Conservation (phyloP, 2,888 invertebrate species). For the Drosophila mimica region DNA sequence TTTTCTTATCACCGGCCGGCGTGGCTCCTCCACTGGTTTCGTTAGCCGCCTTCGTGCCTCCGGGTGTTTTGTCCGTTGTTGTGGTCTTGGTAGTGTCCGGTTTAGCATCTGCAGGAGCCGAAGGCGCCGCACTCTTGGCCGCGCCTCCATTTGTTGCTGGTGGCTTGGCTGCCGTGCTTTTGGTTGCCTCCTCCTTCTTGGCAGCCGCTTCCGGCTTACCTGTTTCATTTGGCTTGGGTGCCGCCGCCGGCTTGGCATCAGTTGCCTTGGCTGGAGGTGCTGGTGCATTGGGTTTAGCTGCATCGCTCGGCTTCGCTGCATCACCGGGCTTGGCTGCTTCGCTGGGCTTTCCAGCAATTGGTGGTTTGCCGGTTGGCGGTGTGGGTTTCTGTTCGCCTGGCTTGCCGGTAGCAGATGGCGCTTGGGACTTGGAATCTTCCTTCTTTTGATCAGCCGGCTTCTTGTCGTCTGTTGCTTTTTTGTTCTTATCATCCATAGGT, state of each 20-base stretch:
- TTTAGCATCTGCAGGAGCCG: slow-evolving; percentile 77
- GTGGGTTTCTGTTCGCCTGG: slow-evolving; percentile 60
- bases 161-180: slow-evolving; percentile 73
- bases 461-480: slow-evolving; percentile 46
- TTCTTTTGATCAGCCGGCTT: slow-evolving; percentile 54
- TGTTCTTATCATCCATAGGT: slow-evolving; percentile 29
- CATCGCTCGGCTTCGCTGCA: slow-evolving; percentile 52
- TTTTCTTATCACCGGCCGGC: slow-evolving; percentile 58
- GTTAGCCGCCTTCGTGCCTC: slow-evolving; percentile 68
- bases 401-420: slow-evolving; percentile 49
- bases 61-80: slow-evolving; percentile 65
- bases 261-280: slow-evolving; percentile 78
- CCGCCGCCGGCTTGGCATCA: slow-evolving; percentile 78
- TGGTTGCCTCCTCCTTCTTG: slow-evolving; percentile 78
- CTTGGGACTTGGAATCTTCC: slow-evolving; percentile 35
- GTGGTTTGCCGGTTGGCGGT: slow-evolving; percentile 33
- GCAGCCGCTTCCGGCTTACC: slow-evolving; percentile 79
- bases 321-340: slow-evolving; percentile 57
- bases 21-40: slow-evolving; percentile 54
- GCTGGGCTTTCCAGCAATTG: slow-evolving; percentile 50
- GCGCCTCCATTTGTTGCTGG: slow-evolving; percentile 83
- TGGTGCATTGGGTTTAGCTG: slow-evolving; percentile 70
- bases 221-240: slow-evolving; percentile 76
- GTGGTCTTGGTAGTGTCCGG: slow-evolving; percentile 75
- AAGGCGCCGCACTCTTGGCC: slow-evolving; percentile 78